Base-by-base conservation (phyloP, 1,140 invertebrate genomes). In the Cardiocondyla obscurior region DNA sequence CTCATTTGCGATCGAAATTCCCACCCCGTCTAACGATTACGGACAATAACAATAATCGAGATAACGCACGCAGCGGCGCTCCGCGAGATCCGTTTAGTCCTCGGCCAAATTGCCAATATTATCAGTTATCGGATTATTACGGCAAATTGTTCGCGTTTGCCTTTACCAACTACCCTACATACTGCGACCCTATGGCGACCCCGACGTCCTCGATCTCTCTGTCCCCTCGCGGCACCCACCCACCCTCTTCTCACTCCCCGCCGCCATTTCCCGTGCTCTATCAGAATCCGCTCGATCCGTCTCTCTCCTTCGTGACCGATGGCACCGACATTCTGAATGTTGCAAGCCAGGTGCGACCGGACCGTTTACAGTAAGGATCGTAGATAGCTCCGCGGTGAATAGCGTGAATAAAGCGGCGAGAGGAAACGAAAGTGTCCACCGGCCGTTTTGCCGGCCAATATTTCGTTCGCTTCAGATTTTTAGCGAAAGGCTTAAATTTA, bases 81-180 rank as follows among this genome's bases (percentile, higher is more conserved):
- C 86, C 84, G 85, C 82, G 87, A 55, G 83, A 88, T 87, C 84
- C 82, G 83, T 88, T 90, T 88, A 90, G 79, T 83, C 42, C 42
- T 64, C 51, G 55, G 46, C 65, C 89, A 88, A 90, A 90, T 90
- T 88, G 88, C 88, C 89, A 90, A 90, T 91, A 91, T 91, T 92
- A 92, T 91, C 90, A 89, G 90, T 90, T 91, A 91, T 91, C 88
- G 88, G 88, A 92, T 91, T 91, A 92, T 91, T 91, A 91, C 85
- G 83, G 89, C 85, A 91, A 92, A 92, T 91, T 91, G 89, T 90
- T 85, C 88, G 83, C 83, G 89, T 89, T 89, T 90, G 85, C 89
- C 86, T 90, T 89, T 84, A 86, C 89, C 89, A 85, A 89, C 86
- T 85, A 70, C 77, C 70, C 84, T 82, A 73, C 81, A 70, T 83